These are phyloP conservation scores for Sphaeridia pumilis DNA, from an alignment of 2,888 invertebrate species.

Conservation along the genomic window DNA sequence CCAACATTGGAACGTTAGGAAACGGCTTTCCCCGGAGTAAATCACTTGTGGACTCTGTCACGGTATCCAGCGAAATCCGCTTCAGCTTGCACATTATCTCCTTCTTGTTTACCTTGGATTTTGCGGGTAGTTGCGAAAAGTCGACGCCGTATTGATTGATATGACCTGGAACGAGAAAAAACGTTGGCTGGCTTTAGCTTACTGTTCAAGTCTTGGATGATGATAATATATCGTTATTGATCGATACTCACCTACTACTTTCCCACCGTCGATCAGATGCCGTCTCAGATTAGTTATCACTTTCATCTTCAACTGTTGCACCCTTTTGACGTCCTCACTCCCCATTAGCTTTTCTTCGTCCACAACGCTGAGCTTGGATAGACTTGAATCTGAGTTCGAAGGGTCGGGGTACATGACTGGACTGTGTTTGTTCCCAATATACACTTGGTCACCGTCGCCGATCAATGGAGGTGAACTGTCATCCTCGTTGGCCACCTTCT, in stretches of 20 bases:
- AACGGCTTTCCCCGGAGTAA: slow-evolving; percentile 25
- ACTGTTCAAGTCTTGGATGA: background rate
- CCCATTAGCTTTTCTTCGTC: slow-evolving; percentile 28
- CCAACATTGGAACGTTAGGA: slow-evolving; percentile 26
- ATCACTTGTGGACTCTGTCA: slow-evolving; percentile 24
- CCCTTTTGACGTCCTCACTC: slow-evolving; percentile 21
- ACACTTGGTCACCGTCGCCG: slow-evolving; percentile 22
- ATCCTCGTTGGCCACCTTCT: no score
- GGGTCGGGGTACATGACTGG: slow-evolving; percentile 4
- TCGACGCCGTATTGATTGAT: slow-evolving; percentile 34
- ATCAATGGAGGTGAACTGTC: slow-evolving; percentile 16
- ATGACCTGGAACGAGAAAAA: slow-evolving; percentile 23
- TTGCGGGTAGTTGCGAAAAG: slow-evolving; percentile 27
- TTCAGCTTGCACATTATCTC: slow-evolving; percentile 31
- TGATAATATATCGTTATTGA: background rate
- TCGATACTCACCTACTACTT: slow-evolving; percentile 24
- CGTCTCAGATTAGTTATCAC: slow-evolving; percentile 31
- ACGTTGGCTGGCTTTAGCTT: no score
- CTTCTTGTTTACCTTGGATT: slow-evolving; percentile 24
- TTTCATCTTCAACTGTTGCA: slow-evolving; percentile 32
- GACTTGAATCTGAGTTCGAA: slow-evolving; percentile 7
- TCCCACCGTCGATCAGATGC: slow-evolving; percentile 31
- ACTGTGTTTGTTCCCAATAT: slow-evolving; percentile 12
- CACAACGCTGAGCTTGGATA: slow-evolving; percentile 21
- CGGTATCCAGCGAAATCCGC: slow-evolving; percentile 21